These are phyloP conservation scores for Chaenodraco wilsoni DNA, from an alignment of 2,797 vertebrate genomes.

Conservation along the genomic window DNA sequence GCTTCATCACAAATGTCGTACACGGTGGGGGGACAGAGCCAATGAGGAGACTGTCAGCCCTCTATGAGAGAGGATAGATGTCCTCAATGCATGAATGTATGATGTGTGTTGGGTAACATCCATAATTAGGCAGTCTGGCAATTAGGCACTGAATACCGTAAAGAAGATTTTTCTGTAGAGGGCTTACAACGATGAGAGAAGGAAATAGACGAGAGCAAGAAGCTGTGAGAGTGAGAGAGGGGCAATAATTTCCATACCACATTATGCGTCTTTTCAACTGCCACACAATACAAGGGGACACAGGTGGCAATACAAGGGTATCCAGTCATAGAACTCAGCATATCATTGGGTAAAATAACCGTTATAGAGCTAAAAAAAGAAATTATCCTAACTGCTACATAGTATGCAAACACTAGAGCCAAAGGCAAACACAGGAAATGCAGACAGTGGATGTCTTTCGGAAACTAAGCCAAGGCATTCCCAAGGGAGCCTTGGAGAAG, in stretches of 20 bases:
- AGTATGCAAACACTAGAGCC: slow-evolving; percentile 63
- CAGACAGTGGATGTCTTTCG: slow-evolving; percentile 62
- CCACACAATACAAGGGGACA: slow-evolving; percentile 68
- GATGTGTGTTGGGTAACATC: slow-evolving; percentile 82
- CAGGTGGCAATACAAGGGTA: slow-evolving; percentile 69
- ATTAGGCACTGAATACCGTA: slow-evolving; percentile 76
- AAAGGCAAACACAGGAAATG: slow-evolving; percentile 62
- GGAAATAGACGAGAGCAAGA: slow-evolving; percentile 57
- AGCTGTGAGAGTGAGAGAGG: slow-evolving; percentile 46
- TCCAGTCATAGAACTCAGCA: slow-evolving; percentile 47
- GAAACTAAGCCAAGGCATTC: slow-evolving; percentile 62
- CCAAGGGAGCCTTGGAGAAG: slow-evolving; percentile 49
- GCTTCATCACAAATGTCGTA: slow-evolving; percentile 71
- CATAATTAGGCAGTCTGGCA: slow-evolving; percentile 81
- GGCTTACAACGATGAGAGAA: slow-evolving; percentile 60
- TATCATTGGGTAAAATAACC: slow-evolving; percentile 61
- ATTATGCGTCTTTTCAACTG: slow-evolving; percentile 63
- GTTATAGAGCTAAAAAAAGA: slow-evolving; percentile 56
- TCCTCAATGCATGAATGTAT: slow-evolving; percentile 80
- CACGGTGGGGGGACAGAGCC: slow-evolving; percentile 40
- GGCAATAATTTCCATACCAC: slow-evolving; percentile 59
- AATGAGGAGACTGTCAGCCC: slow-evolving; percentile 63
- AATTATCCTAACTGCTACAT: slow-evolving; percentile 42
- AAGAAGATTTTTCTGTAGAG: slow-evolving; percentile 68
- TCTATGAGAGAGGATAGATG: slow-evolving; percentile 74